phyloP scores from a whole-genome alignment of 2,113 vertebrate species.

The Cygnus atratus region DNA sequence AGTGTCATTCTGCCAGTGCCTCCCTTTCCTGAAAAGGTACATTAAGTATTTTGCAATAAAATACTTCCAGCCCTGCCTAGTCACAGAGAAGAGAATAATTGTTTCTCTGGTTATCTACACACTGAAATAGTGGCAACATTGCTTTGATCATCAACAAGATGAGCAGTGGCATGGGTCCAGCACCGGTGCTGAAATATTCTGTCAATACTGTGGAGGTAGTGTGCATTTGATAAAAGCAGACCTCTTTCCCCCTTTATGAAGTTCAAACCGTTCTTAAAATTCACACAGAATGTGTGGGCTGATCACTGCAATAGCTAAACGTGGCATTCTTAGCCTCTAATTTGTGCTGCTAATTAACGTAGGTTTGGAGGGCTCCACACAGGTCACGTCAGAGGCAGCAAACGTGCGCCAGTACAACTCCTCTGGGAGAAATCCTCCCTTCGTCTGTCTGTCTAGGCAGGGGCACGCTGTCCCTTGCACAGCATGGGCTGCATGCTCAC shows the following conservation, averaged over 20 bases:
- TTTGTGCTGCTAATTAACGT: not conserved
- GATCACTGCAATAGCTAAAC: not conserved
- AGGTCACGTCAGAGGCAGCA: not conserved
- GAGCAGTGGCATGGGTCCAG: not conserved
- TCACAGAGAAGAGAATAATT: not conserved
- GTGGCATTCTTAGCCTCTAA: not conserved
- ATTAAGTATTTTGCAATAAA: not conserved
- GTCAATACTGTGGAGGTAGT: not conserved
- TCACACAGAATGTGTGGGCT: not conserved
- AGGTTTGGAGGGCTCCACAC: not conserved
- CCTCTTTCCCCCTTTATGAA: not conserved
- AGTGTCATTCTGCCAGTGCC: not conserved
- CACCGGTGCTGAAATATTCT: not conserved
- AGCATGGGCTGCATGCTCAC: not conserved
- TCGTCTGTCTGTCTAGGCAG: not conserved
- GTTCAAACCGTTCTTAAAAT: constrained; percentile 6
- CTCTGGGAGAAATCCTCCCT: not conserved
- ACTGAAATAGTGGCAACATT: not conserved
- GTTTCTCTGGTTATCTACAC: not conserved
- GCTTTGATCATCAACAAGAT: not conserved
- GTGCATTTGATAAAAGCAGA: not conserved
- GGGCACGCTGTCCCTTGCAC: not conserved
- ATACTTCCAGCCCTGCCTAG: not conserved
- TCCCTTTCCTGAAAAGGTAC: not conserved
- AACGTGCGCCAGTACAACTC: not conserved